phyloP scores from a whole-genome alignment of 2,113 vertebrate genomes.

The Tichodroma muraria region DNA sequence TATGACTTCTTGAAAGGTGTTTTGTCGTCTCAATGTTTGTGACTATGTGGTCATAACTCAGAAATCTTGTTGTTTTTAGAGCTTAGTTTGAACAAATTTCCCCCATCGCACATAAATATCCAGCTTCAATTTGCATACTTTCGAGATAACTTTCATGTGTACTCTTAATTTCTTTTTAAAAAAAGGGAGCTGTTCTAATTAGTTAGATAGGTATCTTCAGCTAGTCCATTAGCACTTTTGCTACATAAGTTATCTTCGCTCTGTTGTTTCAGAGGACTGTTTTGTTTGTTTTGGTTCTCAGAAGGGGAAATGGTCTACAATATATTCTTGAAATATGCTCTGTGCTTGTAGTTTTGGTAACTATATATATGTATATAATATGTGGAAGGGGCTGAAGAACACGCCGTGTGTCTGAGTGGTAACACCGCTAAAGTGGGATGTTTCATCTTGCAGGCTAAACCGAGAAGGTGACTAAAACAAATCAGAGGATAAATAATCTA shows the following conservation, averaged over 20 bases:
- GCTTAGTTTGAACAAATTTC: neutral
- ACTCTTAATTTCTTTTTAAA: neutral
- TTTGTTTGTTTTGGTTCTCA: neutral
- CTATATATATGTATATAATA: neutral
- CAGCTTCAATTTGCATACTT: neutral
- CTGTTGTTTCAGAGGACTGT: neutral
- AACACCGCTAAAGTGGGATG: fast-evolving
- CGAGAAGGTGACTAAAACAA: neutral
- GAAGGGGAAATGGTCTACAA: neutral
- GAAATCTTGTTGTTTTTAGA: neutral
- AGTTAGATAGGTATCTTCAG: neutral
- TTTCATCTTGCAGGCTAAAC: neutral
- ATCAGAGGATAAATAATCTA: neutral
- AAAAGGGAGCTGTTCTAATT: neutral
- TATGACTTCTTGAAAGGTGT: neutral
- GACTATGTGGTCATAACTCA: neutral
- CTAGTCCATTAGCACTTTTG: neutral
- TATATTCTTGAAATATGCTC: neutral
- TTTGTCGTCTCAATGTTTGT: neutral
- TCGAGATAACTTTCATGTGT: neutral
- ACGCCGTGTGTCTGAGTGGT: neutral
- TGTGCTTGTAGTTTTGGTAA: neutral
- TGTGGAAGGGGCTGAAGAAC: fast-evolving
- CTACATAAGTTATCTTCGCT: fast-evolving
- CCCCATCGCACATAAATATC: neutral